A percentile compares a stretch with the other conserved stretches of the same genome.
Evolutionary conservation across 2,113 vertebrate species (phyloP).

Genomic region (Rafetus swinhoei): DNA sequence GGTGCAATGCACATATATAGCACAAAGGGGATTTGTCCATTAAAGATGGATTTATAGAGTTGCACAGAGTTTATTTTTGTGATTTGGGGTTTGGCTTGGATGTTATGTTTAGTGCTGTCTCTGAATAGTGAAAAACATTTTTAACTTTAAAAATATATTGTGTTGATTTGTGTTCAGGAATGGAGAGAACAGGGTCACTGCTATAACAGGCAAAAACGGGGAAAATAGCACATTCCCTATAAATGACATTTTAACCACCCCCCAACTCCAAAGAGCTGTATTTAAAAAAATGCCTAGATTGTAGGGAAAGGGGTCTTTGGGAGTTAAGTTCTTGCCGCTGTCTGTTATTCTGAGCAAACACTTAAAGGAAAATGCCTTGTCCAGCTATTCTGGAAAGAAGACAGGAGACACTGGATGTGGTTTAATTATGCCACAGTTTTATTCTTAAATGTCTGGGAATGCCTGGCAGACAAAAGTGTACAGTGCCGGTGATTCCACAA

Average conservation of each 20-base stretch:
- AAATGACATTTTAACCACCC: not conserved
- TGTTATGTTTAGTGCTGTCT: slow-evolving; percentile 42
- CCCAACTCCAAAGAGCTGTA: not conserved
- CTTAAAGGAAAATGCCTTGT: slow-evolving; percentile 48
- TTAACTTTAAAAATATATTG: slow-evolving; percentile 23
- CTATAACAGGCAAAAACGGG: not conserved
- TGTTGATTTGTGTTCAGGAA: slow-evolving; percentile 31
- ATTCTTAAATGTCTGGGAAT: not conserved
- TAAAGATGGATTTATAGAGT: not conserved
- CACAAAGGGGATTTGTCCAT: not conserved
- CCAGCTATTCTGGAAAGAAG: not conserved
- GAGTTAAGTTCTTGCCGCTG: slow-evolving; percentile 46
- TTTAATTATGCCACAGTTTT: not conserved
- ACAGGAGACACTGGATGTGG: not conserved
- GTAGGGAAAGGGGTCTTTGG: slow-evolving; percentile 14
- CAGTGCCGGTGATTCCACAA: not conserved
- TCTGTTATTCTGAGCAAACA: slow-evolving; percentile 56
- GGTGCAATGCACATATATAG: slow-evolving; percentile 6
- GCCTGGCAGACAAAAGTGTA: not conserved
- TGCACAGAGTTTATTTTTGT: slow-evolving; percentile 41
- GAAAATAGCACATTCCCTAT: slow-evolving; percentile 6
- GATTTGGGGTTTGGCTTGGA: not conserved
- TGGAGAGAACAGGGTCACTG: not conserved
- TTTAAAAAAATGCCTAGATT: not conserved
- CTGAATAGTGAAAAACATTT: slow-evolving; percentile 24